These are phyloP conservation scores for Pogonocherus hispidulus DNA, from an alignment of 2,888 invertebrate genomes.

Conservation along the genomic window DNA sequence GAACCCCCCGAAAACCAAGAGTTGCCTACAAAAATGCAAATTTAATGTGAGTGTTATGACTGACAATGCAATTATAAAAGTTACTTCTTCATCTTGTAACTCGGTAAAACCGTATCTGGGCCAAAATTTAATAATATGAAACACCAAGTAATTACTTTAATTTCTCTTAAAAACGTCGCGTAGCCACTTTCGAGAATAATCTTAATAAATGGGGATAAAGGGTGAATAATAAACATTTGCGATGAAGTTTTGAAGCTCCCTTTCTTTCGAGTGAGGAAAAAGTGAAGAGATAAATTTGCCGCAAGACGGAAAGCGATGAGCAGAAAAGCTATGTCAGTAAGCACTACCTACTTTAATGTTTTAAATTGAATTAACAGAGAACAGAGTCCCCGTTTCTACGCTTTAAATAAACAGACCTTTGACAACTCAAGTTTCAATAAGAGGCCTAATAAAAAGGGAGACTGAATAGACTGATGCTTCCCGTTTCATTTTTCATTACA, in stretches of 20 bases:
- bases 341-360: not conserved
- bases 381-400: too few relatives aligned
- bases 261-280: not conserved
- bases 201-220: not conserved
- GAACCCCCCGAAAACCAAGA: slow-evolving; percentile 47
- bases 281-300: not conserved
- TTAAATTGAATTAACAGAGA: not conserved
- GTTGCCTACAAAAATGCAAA: slow-evolving; percentile 45
- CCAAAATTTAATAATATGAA: slow-evolving; percentile 3
- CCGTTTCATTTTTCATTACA: too few relatives aligned
- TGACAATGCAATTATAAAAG: not conserved
- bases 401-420: too few relatives aligned
- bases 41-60: slow-evolving; percentile 19
- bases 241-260: not conserved
- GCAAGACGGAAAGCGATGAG: not conserved
- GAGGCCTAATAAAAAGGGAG: too few relatives aligned
- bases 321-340: not conserved
- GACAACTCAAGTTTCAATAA: too few relatives aligned
- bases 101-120: not conserved
- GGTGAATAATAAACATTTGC: not conserved
- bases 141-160: not conserved
- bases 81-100: not conserved
- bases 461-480: too few relatives aligned
- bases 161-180: not conserved
- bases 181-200: not conserved